Evolutionary conservation across 2,888 invertebrate species (phyloP).

Genomic region (Limnephilus rhombicus): DNA sequence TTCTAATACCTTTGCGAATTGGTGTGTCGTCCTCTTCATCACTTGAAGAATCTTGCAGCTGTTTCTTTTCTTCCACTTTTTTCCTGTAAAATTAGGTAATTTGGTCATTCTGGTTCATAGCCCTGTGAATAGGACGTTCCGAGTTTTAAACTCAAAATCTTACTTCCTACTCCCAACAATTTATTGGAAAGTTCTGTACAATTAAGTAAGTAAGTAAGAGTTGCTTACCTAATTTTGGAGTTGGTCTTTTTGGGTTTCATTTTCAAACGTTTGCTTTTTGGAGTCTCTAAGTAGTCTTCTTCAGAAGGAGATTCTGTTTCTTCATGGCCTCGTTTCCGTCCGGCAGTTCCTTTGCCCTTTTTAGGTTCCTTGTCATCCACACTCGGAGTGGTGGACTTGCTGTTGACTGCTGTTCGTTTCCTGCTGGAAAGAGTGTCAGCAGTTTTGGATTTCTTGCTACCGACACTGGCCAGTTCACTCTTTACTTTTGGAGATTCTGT

Average conservation of each 20-base stretch:
- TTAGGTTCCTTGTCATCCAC: slow-evolving; percentile 72
- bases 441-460: slow-evolving; percentile 45
- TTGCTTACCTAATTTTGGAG: slow-evolving; percentile 55
- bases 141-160: background rate
- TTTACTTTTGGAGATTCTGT: slow-evolving; percentile 56
- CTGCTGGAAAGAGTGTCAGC: slow-evolving; percentile 55
- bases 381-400: slow-evolving; percentile 69
- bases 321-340: slow-evolving; percentile 73
- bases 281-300: slow-evolving; percentile 74
- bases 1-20: slow-evolving; percentile 67
- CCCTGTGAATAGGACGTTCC: background rate
- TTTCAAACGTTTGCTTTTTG: slow-evolving; percentile 74
- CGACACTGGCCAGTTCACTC: background rate
- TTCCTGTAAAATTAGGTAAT: slow-evolving; percentile 72
- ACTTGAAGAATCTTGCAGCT: slow-evolving; percentile 75
- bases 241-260: slow-evolving; percentile 75
- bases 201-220: background rate
- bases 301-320: slow-evolving; percentile 76
- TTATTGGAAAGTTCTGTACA: background rate
- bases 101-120: background rate
- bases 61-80: slow-evolving; percentile 78
- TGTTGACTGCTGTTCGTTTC: slow-evolving; percentile 68
- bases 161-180: background rate
- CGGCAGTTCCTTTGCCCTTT: slow-evolving; percentile 70
- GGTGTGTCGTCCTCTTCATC: slow-evolving; percentile 72